phyloP scores from a whole-genome alignment of 2,888 invertebrate species.

The Drosophila antonietae region DNA sequence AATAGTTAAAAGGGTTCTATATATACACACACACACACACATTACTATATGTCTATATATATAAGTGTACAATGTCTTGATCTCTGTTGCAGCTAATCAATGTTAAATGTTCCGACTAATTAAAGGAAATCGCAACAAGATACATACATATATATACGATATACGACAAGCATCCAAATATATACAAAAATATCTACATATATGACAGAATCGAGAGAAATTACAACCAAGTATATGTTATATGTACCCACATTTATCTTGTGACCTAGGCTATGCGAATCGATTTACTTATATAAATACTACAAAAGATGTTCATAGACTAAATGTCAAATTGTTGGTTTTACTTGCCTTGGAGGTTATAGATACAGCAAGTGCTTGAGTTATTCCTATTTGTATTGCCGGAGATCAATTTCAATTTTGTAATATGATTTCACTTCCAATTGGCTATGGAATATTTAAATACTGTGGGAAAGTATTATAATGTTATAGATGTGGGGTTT shows the following conservation, averaged over 20 bases:
- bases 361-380: background rate
- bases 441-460: no score
- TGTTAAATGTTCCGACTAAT: slow-evolving; percentile 7
- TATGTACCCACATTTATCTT: slow-evolving; percentile 42
- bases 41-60: slow-evolving; percentile 8
- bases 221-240: slow-evolving; percentile 1
- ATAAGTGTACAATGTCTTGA: slow-evolving; percentile 26
- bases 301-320: slow-evolving; percentile 17
- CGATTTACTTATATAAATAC: slow-evolving; percentile 31
- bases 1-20: slow-evolving; percentile 17
- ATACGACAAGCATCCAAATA: slow-evolving; percentile 27
- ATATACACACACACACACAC: slow-evolving; percentile 5
- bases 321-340: background rate
- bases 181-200: background rate
- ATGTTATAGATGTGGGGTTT: no score
- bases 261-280: slow-evolving; percentile 51
- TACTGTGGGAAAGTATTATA: no score
- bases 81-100: background rate
- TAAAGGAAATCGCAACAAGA: slow-evolving; percentile 26
- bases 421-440: no score
- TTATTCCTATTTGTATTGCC: background rate
- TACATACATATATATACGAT: slow-evolving; percentile 19
- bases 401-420: background rate
- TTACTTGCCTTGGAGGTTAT: background rate
- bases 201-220: slow-evolving; percentile 2